These are phyloP conservation scores for Craseonycteris thonglongyai DNA, from an alignment of 2,113 vertebrate species.

Conservation along the genomic window DNA sequence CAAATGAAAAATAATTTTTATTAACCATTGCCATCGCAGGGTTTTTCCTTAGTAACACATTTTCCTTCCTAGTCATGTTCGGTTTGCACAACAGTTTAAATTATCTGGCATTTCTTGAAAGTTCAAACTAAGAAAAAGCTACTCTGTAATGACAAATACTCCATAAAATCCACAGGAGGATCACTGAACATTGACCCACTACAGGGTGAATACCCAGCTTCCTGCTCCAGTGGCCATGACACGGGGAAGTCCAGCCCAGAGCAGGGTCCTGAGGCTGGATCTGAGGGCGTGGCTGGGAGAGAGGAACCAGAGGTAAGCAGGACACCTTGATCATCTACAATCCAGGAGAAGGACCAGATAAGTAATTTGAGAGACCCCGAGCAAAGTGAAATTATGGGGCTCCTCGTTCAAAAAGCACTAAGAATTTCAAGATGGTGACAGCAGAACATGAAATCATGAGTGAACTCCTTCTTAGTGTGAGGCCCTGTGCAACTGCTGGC, in stretches of 20 bases:
- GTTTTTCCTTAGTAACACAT: not conserved
- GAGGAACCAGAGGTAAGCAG: not conserved
- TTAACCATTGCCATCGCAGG: not conserved
- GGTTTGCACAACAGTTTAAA: not conserved
- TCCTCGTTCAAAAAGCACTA: not conserved
- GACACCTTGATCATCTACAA: not conserved
- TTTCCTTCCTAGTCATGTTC: not conserved
- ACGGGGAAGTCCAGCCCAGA: not conserved
- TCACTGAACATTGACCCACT: not conserved
- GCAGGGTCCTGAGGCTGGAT: not conserved
- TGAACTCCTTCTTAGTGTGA: not conserved
- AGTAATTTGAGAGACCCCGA: not conserved
- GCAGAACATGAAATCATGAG: not conserved
- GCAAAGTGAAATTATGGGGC: not conserved
- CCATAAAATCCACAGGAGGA: not conserved
- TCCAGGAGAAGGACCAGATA: not conserved
- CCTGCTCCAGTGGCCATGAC: not conserved
- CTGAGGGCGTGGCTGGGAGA: not conserved
- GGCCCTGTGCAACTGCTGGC: not conserved
- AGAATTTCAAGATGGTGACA: not conserved
- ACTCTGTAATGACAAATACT: not conserved
- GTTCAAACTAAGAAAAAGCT: not conserved
- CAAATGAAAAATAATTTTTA: conserved; percentile 30
- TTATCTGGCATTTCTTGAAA: not conserved
- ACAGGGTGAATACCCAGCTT: not conserved